Evolutionary conservation across 53 echinoderm and acorn worm species (phyloP).

Genomic region (Temnopleurus reevesii): DNA sequence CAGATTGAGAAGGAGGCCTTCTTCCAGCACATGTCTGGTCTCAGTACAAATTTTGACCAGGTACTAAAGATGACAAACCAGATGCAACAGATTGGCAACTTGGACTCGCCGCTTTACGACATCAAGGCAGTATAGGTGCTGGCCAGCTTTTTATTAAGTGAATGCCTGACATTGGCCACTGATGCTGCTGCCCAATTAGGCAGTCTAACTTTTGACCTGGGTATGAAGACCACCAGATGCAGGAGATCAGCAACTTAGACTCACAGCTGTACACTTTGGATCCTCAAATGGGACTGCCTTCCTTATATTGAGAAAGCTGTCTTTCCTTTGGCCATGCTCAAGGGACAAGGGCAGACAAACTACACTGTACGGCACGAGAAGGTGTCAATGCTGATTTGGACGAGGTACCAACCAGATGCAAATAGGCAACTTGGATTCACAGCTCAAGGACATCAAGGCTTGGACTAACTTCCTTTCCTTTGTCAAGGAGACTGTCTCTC

Average conservation of each 20-base stretch:
- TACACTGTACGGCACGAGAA: conserved; percentile 89
- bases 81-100: conserved; percentile 67
- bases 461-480: no score
- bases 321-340: conserved; percentile 86
- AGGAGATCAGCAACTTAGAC: conserved; percentile 53
- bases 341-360: conserved; percentile 80
- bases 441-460: conserved; percentile 77
- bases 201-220: conserved; percentile 61
- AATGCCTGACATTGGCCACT: neutral
- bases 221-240: conserved; percentile 71
- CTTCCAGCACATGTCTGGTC: conserved; percentile 98
- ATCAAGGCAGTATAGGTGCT: conserved; percentile 82
- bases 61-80: conserved; percentile 84
- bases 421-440: conserved; percentile 42
- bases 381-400: conserved; percentile 74
- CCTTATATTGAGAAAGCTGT: no score
- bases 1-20: conserved; percentile 96
- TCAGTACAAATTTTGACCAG: conserved; percentile 90
- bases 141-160: neutral
- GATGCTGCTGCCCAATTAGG: no score
- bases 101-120: conserved; percentile 67
- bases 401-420: conserved; percentile 70
- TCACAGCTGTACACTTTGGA: neutral
- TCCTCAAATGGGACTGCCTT: no score
- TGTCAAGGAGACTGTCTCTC: no score